Evolutionary conservation across 2,888 invertebrate genomes (phyloP).

Genomic region (Encarsia formosa): DNA sequence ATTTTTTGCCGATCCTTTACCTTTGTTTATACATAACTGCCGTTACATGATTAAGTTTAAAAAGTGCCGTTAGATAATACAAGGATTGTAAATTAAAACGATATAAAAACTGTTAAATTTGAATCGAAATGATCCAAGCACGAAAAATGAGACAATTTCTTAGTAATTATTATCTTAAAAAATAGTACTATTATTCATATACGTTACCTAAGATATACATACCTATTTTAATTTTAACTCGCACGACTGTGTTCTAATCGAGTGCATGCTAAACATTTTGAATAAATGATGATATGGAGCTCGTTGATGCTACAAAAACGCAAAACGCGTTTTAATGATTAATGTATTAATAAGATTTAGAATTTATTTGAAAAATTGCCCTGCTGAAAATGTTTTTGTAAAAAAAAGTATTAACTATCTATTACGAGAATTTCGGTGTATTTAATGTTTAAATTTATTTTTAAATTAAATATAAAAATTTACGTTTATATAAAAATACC

Average conservation of each 20-base stretch:
- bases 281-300: slow-evolving; percentile 19
- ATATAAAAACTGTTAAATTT: too few relatives aligned
- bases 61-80: too few relatives aligned
- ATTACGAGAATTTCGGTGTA: not conserved
- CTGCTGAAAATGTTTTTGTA: slow-evolving; percentile 18
- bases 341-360: slow-evolving; percentile 25
- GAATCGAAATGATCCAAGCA: too few relatives aligned
- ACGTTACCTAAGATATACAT: slow-evolving; percentile 28
- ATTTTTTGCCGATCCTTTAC: too few relatives aligned
- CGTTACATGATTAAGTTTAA: too few relatives aligned
- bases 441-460: too few relatives aligned
- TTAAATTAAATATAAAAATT: too few relatives aligned
- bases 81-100: too few relatives aligned
- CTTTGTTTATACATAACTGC: too few relatives aligned
- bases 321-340: slow-evolving; percentile 15
- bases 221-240: slow-evolving; percentile 23
- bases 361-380: slow-evolving; percentile 17
- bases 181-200: slow-evolving; percentile 19
- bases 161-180: slow-evolving; percentile 6
- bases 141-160: slow-evolving; percentile 12
- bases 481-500: too few relatives aligned
- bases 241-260: slow-evolving; percentile 20
- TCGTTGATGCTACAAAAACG: slow-evolving; percentile 19
- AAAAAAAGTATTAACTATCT: too few relatives aligned
- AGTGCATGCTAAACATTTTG: slow-evolving; percentile 25